Base-by-base conservation (phyloP, 2,113 vertebrate genomes). In the Anhinga rufa region DNA sequence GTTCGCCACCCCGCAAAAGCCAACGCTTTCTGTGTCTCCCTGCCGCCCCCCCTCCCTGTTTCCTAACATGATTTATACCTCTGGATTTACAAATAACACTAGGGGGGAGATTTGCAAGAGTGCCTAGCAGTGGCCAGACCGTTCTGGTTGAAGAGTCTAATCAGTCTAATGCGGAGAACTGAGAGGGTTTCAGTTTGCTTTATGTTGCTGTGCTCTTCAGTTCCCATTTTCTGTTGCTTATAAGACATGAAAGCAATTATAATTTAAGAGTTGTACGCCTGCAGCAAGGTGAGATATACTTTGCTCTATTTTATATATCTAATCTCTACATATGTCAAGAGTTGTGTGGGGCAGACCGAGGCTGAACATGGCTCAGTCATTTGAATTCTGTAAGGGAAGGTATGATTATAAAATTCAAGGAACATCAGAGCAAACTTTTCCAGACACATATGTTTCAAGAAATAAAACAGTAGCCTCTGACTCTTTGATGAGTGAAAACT, bases 1-100 rank as follows among this genome's bases (percentile, higher is more conserved):
- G 94, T 97, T 97, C 79, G 58, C 36, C 52, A 54, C 90, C 79
- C 72, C 70, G 52, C 70, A 38, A 64, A 91, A 94, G 82, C 60
- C 88, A 90, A 14, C 1, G 17, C 86, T 88, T 93, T 95, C 81
- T 96, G 75, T 75, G 72, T 81, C 69, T 82, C 69, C 22, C n/a
- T 17, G 19, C 46, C 57, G 6, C 58, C 49, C 34, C 40, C 20
- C 32, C 18, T 6, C 36, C 18, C 36, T 22, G 24, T 87, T 77
- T 95, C 60, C 71, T 60, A 32, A 46, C 0, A 0, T 68, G 88
- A 72, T 82, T 95, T 93, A 44, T 60, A 92, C 83, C 90, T 72
- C 86, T 61, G 55, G 34, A 29, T 93, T 84, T 86, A 42, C 82
- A 86, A 42, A 49, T 76, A 72, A 42, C 49, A 10, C 31, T 0